phyloP scores from a whole-genome alignment of 2,797 vertebrate species.

The Lacerta bilineata region DNA sequence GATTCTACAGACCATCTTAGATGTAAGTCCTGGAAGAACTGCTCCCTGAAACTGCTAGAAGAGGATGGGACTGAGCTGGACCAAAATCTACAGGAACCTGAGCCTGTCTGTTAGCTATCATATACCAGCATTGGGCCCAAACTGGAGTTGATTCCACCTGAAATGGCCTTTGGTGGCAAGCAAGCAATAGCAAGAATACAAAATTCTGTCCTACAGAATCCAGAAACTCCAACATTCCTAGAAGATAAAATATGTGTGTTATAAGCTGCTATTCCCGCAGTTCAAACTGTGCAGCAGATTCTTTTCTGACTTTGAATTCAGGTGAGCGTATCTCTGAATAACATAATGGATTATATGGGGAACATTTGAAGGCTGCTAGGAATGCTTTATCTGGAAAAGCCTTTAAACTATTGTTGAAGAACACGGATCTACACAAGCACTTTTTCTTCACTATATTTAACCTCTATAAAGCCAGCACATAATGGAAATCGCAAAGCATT shows the following conservation, averaged over 20 bases:
- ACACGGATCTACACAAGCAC: slow-evolving; percentile 6
- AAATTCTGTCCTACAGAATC: background rate
- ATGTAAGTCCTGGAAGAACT: too few species aligned
- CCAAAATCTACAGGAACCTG: too few species aligned
- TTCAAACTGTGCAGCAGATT: background rate
- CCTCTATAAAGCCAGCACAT: background rate
- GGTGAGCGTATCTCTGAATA: background rate
- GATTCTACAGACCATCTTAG: too few species aligned
- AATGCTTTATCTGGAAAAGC: background rate
- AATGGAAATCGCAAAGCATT: slow-evolving; percentile 37
- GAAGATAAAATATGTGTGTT: background rate
- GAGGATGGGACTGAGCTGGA: too few species aligned
- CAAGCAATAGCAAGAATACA: background rate
- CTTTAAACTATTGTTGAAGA: slow-evolving; percentile 51
- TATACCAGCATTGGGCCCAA: too few species aligned
- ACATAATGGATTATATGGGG: slow-evolving; percentile 22
- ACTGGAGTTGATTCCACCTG: background rate
- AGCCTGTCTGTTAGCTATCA: too few species aligned
- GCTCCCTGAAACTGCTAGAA: too few species aligned
- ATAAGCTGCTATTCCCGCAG: background rate
- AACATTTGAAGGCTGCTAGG: slow-evolving; percentile 14
- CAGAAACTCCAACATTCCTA: background rate
- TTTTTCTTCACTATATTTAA: slow-evolving; percentile 48
- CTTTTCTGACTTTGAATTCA: slow-evolving; percentile 38
- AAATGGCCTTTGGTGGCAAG: background rate